Base-by-base conservation (phyloP, 2,888 invertebrate species). In the Myathropa florea region DNA sequence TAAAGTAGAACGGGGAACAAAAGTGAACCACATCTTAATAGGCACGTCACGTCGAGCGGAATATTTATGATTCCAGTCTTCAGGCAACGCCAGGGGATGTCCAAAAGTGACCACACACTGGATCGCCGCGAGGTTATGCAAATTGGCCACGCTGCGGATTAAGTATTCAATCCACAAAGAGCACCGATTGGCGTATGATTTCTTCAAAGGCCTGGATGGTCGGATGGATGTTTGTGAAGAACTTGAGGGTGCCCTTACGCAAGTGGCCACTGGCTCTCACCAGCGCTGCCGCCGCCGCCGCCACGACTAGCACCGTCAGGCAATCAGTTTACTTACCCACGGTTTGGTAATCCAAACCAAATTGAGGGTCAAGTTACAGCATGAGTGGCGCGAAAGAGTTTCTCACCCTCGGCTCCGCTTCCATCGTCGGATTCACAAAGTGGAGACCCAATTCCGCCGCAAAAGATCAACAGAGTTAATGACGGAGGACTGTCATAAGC, bases 101-200 rank as follows among this genome's bases (percentile, higher is more conserved):
- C 83, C 83, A 83, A 79, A 71, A 79, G 59, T 85, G 72, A 68
- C 76, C 81, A 85, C 84, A 84, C 80, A 71, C 24, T 39, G 33
- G 14, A 59, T 33, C 61, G 28, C 9, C 14, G 9, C 76, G 33
- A 80, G 59, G 72, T 68, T 77, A 57, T 68, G 76, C 36, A 72
- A 81, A 46, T 65, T 18, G 55, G 36, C 36, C 55, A 30, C 7
- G 18, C 33, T 72, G 9, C 30, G 4, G 65, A 76, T 30, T 84
- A 76, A 21, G 46, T 36, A 84, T 80, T 79, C 83, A 75, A 21
- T 3, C 21, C 75, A 61, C 71, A 75, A 24, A 71, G 28, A 28
- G 23, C 23, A 9, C 28, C 60, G 60, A 60, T 28, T 36, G 14
- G 46, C 36, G 61, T 23, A 53, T 61, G 46, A 24, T 46, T 36